Evolutionary conservation across 2,113 vertebrate species (phyloP).

Genomic region (Peromyscus polionotus): DNA sequence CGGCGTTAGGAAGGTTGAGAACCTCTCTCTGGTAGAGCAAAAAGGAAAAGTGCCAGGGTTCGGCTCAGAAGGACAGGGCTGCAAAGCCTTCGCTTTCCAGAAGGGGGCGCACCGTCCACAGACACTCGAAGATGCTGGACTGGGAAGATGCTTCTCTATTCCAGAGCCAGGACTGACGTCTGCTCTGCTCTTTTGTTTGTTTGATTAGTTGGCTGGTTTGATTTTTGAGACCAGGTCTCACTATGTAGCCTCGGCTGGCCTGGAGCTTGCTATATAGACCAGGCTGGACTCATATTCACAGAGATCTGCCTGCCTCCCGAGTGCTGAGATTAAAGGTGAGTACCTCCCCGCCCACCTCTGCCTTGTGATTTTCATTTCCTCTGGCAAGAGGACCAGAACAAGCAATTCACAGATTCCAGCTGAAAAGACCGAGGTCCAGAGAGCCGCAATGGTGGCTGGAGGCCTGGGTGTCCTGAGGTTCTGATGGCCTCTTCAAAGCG

Average conservation of each 20-base stretch:
- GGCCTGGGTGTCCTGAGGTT: not conserved
- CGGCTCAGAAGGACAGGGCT: not conserved
- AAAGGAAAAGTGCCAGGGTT: not conserved
- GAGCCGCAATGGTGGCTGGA: not conserved
- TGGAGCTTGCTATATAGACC: not conserved
- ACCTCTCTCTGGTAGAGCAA: not conserved
- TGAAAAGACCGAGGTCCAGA: not conserved
- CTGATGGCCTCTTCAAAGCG: not conserved
- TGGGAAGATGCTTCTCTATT: not conserved
- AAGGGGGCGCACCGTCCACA: not conserved
- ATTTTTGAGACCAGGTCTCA: not conserved
- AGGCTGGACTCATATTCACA: not conserved
- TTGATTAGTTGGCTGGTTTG: not conserved
- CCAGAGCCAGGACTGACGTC: not conserved
- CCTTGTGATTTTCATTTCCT: not conserved
- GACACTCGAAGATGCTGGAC: not conserved
- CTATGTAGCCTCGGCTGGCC: not conserved
- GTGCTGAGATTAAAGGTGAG: not conserved
- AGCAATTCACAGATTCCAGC: not conserved
- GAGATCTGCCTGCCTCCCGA: not conserved
- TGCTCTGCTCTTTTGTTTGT: not conserved
- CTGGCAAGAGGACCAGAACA: not conserved
- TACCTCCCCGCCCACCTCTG: not conserved
- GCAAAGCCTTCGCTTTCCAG: not conserved
- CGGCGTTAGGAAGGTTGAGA: not conserved